These are phyloP conservation scores for Antedon mediterranea DNA, from an alignment of 53 echinoderm and acorn worm species.

Conservation along the genomic window DNA sequence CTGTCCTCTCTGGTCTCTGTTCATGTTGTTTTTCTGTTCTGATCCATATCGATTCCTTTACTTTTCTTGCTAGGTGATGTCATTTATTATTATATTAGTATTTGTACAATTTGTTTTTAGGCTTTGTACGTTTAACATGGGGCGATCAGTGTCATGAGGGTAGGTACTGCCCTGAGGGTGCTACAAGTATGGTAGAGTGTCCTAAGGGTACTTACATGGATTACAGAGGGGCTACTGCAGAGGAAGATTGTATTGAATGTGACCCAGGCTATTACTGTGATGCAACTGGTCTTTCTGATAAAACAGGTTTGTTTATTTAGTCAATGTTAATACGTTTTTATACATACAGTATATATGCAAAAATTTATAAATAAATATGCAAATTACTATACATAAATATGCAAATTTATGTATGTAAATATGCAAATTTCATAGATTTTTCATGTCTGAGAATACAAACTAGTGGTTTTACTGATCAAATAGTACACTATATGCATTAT, in stretches of 20 bases:
- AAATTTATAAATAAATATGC: too few species aligned
- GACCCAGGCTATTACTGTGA: constrained; percentile 79
- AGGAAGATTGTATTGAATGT: constrained; percentile 49
- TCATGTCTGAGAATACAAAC: too few species aligned
- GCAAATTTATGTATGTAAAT: too few species aligned
- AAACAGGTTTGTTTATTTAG: constrained; percentile 43
- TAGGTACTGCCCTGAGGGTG: constrained; percentile 62
- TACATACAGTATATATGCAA: too few species aligned
- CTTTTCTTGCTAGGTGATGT: background rate
- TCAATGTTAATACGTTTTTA: too few species aligned
- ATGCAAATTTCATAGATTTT: too few species aligned
- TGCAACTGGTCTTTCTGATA: constrained; percentile 36
- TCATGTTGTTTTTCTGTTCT: too few species aligned
- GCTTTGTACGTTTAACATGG: constrained; percentile 70
- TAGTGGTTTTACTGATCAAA: too few species aligned
- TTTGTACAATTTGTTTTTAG: constrained; percentile 18
- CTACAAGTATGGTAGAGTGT: constrained; percentile 61
- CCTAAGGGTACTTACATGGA: constrained; percentile 79
- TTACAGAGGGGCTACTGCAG: constrained; percentile 49
- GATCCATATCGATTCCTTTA: too few species aligned
- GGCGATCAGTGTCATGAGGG: constrained; percentile 78
- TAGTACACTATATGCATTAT: too few species aligned
- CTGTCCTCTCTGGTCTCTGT: too few species aligned
- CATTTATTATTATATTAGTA: background rate
- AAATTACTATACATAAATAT: too few species aligned